Base-by-base conservation (phyloP, 2,797 vertebrate species). In the Leptodactylus fallax region DNA sequence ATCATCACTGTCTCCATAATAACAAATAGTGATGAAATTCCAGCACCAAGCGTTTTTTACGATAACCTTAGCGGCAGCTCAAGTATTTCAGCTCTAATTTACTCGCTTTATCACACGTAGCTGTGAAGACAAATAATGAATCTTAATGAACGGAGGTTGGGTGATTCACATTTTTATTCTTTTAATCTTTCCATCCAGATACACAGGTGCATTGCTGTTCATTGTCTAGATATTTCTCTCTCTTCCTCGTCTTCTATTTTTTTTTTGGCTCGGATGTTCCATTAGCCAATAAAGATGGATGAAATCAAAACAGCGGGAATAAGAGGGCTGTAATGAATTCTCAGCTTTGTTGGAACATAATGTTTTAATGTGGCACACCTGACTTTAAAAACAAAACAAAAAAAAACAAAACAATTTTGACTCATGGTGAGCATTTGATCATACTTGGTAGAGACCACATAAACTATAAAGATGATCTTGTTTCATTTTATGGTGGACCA, bases 71-170 rank as follows among this genome's bases (percentile, higher is more conserved):
- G 55, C n/a, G 80, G 87, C 58, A 21, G 88, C 90, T 79, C 90
- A 91, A 84, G 90, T 91, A 89, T 90, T 92, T 90, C 69, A 81
- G 92, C 92, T 90, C 86, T 88, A 91, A 92, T 93, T 93, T 93
- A 91, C 91, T 93, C 92, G 90, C 91, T 93, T 94, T 92, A 93
- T 94, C 91, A 80, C 88, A 92, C 90, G 81, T 82, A 89, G 90
- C 88, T 90, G 91, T 92, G 92, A 91, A 90, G 87, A 81, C 90
- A 91, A 89, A 92, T 93, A 93, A 94, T 89, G 88, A 92, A 83
- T 89, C 90, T 85, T 91, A 91, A 92, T 91, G 92, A 56, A 91
- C 86, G 74, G 91, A 87, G 81, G 65, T 77, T 91, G 90, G 90
- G 90, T 90, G 88, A 90, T 91, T 92, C 91, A 85, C 89, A 84